Conservation (phyloP, 1,140 invertebrate species). For the Euglossa dilemma region DNA sequence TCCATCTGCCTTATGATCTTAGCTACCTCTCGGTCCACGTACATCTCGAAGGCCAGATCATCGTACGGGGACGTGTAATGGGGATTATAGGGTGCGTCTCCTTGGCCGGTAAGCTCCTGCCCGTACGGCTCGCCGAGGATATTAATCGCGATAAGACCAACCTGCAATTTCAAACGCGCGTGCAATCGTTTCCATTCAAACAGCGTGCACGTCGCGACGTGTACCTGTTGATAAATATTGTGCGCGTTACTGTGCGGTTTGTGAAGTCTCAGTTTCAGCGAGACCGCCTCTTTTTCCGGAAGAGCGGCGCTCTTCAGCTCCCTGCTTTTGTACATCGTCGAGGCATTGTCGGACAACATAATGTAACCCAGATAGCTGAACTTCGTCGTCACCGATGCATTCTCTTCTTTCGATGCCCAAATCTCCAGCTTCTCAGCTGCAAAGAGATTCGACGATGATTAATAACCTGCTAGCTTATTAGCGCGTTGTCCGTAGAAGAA, state of each 20-base stretch:
- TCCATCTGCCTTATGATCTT: conserved; percentile 94
- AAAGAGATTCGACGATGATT: conserved; percentile 43
- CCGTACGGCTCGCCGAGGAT: conserved; percentile 87
- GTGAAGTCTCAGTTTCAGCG: conserved; percentile 92
- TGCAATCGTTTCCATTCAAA: not conserved
- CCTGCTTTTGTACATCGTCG: conserved; percentile 91
- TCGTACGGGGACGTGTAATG: conserved; percentile 93
- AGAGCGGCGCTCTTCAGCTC: conserved; percentile 94
- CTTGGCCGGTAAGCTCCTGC: conserved; percentile 71
- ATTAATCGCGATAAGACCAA: conserved; percentile 89
- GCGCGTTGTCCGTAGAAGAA: not conserved
- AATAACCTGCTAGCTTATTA: not conserved
- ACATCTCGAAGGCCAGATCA: conserved; percentile 98
- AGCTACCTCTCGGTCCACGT: conserved; percentile 96
- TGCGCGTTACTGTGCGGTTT: conserved; percentile 90
- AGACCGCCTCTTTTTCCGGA: conserved; percentile 89
- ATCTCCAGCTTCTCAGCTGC: conserved; percentile 86
- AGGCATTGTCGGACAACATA: conserved; percentile 90
- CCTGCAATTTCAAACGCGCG: conserved; percentile 77
- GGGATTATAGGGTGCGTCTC: conserved; percentile 81
- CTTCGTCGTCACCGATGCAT: conserved; percentile 73
- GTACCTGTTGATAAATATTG: conserved; percentile 92
- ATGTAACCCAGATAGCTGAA: conserved; percentile 92
- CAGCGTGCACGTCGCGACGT: not conserved
- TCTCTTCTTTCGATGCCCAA: conserved; percentile 81